These are phyloP conservation scores for Leptestheria dahalacensis DNA, from an alignment of 1,140 invertebrate genomes.

Conservation along the genomic window DNA sequence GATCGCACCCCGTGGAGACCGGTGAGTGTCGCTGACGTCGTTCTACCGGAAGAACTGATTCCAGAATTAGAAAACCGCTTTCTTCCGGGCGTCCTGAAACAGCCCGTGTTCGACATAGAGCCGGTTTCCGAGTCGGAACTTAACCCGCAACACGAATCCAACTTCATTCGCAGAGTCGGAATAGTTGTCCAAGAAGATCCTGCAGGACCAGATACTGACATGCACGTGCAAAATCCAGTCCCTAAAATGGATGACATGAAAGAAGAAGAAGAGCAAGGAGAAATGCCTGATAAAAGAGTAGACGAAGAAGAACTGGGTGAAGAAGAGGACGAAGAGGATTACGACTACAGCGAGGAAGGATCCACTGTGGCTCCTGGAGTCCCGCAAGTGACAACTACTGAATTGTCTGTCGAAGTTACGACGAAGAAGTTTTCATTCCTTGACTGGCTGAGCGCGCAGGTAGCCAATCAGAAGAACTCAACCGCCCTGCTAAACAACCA, in stretches of 20 bases:
- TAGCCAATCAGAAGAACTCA: not conserved
- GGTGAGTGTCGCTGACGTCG: not conserved
- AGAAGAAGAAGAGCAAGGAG: not conserved
- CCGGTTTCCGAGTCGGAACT: not conserved
- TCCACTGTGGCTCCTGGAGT: not conserved
- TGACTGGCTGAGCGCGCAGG: not conserved
- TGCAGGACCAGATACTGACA: not conserved
- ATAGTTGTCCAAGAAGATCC: not conserved
- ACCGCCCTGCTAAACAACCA: not conserved
- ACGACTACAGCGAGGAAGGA: not conserved
- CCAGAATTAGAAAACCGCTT: not conserved
- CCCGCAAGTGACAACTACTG: not conserved
- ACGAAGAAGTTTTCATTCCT: conserved; percentile 4
- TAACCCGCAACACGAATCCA: not conserved
- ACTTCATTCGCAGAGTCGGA: not conserved
- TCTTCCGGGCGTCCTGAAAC: not conserved
- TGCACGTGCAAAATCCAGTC: not conserved
- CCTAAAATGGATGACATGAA: not conserved
- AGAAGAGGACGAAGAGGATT: not conserved
- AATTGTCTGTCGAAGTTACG: not conserved
- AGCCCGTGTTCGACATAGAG: not conserved
- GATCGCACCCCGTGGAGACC: not conserved
- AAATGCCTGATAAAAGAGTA: not conserved
- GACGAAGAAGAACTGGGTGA: not conserved
- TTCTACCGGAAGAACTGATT: not conserved